A percentile compares a stretch with the other conserved stretches of the same genome.
These are phyloP conservation scores for Drosophila kambysellisi DNA, from an alignment of 2,888 invertebrate species.

Conservation along the genomic window DNA sequence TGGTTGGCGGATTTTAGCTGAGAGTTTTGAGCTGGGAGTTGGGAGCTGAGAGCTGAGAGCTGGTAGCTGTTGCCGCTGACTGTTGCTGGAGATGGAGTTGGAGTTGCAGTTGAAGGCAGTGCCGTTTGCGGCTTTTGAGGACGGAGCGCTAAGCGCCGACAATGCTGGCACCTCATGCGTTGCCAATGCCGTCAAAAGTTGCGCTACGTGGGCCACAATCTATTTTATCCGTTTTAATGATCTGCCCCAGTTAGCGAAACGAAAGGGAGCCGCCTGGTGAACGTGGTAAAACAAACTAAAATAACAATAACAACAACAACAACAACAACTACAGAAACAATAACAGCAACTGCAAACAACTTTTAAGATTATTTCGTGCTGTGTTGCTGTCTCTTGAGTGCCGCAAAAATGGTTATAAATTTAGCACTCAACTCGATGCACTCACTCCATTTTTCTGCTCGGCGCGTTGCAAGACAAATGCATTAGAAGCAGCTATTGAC, in stretches of 20 bases:
- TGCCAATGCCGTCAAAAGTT: constrained; percentile 35
- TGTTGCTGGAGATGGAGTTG: constrained; percentile 23
- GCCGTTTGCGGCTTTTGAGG: constrained; percentile 75
- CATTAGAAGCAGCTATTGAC: constrained; percentile 72
- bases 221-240: constrained; percentile 79
- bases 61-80: constrained; percentile 15
- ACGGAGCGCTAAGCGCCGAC: constrained; percentile 76
- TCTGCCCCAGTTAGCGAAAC: constrained; percentile 80
- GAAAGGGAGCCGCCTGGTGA: constrained; percentile 71
- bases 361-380: constrained; percentile 33
- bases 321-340: constrained; percentile 20
- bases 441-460: constrained; percentile 59
- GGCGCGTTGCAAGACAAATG: constrained; percentile 62
- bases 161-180: constrained; percentile 59
- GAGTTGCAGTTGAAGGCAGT: constrained; percentile 43
- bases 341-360: constrained; percentile 45
- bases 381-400: constrained; percentile 40
- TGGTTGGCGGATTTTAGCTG: constrained; percentile 46
- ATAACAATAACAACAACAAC: constrained; percentile 29
- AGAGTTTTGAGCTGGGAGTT: constrained; percentile 10
- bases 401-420: constrained; percentile 67
- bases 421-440: constrained; percentile 67
- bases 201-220: constrained; percentile 75
- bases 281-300: constrained; percentile 60
- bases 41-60: constrained; percentile 20